Base-by-base conservation (phyloP, 1,140 invertebrate species). In the Tetranychus cinnabarinus region DNA sequence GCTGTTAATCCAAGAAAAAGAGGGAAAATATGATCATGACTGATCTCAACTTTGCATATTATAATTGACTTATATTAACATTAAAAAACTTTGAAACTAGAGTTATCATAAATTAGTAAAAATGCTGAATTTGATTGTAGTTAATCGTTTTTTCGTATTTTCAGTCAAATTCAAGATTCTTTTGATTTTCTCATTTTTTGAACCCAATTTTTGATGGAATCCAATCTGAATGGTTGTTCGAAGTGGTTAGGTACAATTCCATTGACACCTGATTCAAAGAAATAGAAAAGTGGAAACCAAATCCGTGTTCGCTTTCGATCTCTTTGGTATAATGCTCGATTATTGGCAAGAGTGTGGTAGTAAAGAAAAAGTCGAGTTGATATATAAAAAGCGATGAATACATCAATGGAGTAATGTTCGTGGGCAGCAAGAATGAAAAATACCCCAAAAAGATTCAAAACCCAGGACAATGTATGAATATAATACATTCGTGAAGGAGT, bases 341-440 rank as follows among this genome's bases (percentile, higher is more conserved):
- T 96, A 73, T 97, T 97, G 36, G 91, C 88, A 59, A 97, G 76
- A 8, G 91, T 95, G 69, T 97, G 93, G 72, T 97, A 97, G 71
- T 97, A 97, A 2, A 97, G 80, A 75, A 97, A 97, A 35, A 98
- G 77, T 56, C 92, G 78, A 34, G 90, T 93, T 3, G 89, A 91
- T 67, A 97, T 92, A 74, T 97, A 97, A 72, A 97, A 97, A 2
- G 92, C 92, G 62, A 98, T 88, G 74, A 98, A 98, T 36, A 99
- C 92, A 72, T 98, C 95, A 65, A 99, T 98, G 52, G 90, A 96
- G 74, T 99, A 99, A 75, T 98, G 95, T 74, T 98, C 95, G 72
- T 98, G 95, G 33, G 90, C 95, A 31, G 95, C 91, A 59, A 99
- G 76, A 67, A 98, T 97, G 74, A 98, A 97, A 75, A 98, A 98